Conservation (phyloP, 2,113 vertebrate species). For the Myrmophylax atrothorax region DNA sequence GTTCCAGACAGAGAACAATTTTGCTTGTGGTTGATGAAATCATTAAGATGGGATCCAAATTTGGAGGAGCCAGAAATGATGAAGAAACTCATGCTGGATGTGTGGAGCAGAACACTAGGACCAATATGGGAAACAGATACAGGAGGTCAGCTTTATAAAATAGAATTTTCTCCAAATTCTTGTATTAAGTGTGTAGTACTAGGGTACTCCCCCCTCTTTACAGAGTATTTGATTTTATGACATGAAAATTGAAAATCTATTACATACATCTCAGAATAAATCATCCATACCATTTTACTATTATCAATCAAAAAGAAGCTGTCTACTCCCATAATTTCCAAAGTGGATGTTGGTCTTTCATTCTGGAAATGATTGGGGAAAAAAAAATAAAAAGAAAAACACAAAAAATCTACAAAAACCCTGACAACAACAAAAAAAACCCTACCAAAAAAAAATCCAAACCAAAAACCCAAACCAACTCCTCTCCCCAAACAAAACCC, state of each 20-base stretch:
- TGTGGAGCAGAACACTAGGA: not conserved
- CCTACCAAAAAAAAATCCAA: not conserved
- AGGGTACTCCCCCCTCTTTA: not conserved
- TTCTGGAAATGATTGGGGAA: not conserved
- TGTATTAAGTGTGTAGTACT: not conserved
- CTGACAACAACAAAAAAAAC: not conserved
- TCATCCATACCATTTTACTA: not conserved
- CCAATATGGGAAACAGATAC: not conserved
- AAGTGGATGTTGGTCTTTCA: not conserved
- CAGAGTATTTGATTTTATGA: not conserved
- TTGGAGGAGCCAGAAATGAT: not conserved
- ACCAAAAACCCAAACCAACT: accelerated
- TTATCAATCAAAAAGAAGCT: not conserved
- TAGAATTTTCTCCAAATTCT: not conserved
- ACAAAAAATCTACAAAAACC: not conserved
- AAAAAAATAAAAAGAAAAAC: not conserved
- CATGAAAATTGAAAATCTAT: not conserved
- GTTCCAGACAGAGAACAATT: not conserved
- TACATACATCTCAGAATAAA: not conserved
- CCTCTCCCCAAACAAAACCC: too few relatives aligned
- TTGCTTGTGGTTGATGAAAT: not conserved
- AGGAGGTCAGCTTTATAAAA: not conserved
- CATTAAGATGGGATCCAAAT: not conserved
- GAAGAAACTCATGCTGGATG: not conserved
- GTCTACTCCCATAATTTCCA: not conserved